A percentile compares a stretch with the other conserved stretches of the same genome.
These are phyloP conservation scores for Darevskia mixta DNA, from an alignment of 2,797 vertebrate species.

Conservation along the genomic window DNA sequence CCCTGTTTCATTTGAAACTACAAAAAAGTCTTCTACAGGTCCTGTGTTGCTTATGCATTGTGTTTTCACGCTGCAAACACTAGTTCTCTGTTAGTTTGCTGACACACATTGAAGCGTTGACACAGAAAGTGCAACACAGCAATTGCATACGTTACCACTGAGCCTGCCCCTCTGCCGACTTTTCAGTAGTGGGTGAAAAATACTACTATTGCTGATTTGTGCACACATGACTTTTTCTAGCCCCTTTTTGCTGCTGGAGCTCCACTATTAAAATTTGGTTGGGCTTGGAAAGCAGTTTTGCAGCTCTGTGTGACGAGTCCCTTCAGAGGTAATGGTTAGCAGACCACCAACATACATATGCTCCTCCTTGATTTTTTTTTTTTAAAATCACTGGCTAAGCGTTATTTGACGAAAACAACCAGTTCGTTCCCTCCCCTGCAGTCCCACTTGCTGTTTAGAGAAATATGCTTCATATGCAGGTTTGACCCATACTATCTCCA, in stretches of 20 bases:
- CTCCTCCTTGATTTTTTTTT: neutral
- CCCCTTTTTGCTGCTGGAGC: too few relatives aligned
- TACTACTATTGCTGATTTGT: neutral
- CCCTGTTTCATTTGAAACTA: neutral
- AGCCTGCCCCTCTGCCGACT: neutral
- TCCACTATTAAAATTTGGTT: neutral
- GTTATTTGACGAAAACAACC: too few relatives aligned
- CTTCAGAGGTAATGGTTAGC: neutral
- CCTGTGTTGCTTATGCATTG: neutral
- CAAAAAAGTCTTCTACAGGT: too few relatives aligned
- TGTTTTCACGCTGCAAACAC: neutral
- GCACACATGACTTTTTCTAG: neutral
- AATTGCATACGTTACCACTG: neutral
- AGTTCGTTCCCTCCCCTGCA: too few relatives aligned
- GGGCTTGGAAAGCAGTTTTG: neutral
- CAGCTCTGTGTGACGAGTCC: neutral
- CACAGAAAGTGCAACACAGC: neutral
- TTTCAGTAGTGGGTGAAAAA: neutral
- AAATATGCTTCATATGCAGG: too few relatives aligned
- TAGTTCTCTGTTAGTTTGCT: neutral
- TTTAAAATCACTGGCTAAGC: too few relatives aligned
- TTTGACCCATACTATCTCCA: too few relatives aligned
- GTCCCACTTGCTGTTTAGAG: too few relatives aligned
- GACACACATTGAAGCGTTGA: neutral
- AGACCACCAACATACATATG: neutral